Evolutionary conservation across 2,888 invertebrate genomes (phyloP).

Genomic region (Acrocyrtus sp.): DNA sequence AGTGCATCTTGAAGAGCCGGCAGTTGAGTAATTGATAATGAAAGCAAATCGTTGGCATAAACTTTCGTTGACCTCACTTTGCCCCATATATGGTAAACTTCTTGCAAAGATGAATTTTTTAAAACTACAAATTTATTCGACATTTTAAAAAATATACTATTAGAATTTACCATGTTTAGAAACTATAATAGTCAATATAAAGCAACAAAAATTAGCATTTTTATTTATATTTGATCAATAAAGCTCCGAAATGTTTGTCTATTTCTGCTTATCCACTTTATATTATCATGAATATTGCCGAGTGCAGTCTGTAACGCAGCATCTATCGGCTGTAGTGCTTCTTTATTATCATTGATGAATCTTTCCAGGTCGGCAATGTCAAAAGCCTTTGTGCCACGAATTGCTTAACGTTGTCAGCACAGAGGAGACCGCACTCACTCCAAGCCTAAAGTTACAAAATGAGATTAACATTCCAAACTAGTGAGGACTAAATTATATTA

Average conservation of each 20-base stretch:
- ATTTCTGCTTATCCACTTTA: slow-evolving; percentile 39
- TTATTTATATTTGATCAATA: background rate
- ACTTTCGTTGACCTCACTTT: background rate
- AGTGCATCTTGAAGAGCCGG: too few species aligned
- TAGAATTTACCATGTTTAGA: too few species aligned
- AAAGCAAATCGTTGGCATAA: too few species aligned
- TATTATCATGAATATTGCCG: slow-evolving; percentile 39
- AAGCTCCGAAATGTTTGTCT: slow-evolving; percentile 6
- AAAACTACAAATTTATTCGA: too few species aligned
- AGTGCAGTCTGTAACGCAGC: slow-evolving; percentile 20
- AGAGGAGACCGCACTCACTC: slow-evolving; percentile 17
- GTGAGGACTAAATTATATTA: too few species aligned
- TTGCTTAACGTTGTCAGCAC: slow-evolving; percentile 44
- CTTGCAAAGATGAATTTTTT: background rate
- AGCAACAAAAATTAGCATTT: background rate
- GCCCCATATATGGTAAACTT: background rate
- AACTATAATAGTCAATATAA: too few species aligned
- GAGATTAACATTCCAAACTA: background rate
- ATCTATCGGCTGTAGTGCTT: slow-evolving; percentile 9
- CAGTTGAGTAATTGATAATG: too few species aligned
- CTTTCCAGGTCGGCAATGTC: slow-evolving; percentile 46
- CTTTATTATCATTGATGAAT: slow-evolving; percentile 33
- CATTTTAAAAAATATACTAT: too few species aligned
- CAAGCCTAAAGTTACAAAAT: slow-evolving; percentile 23
- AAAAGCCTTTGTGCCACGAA: slow-evolving; percentile 30